A percentile compares a stretch with the other conserved stretches of the same genome.
phyloP scores from a whole-genome alignment of 2,797 vertebrate species.

The Spinus olivaceus region DNA sequence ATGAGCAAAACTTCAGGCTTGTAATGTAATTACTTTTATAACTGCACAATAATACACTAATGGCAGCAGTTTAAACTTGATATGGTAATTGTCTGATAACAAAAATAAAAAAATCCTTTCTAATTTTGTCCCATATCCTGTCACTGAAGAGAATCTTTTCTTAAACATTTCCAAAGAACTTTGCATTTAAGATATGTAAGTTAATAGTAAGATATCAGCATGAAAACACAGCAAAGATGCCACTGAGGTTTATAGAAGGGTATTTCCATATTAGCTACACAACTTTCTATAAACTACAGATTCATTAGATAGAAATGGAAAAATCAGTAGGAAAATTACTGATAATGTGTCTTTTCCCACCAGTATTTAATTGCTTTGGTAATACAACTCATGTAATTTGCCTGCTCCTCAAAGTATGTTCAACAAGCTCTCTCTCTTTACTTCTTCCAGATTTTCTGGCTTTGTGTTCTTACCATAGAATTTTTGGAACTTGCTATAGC shows the following conservation, averaged over 20 bases:
- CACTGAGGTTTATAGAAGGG: neutral
- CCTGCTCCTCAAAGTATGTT: neutral
- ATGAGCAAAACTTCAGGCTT: neutral
- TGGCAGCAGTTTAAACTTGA: neutral
- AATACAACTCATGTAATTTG: neutral
- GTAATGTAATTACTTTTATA: neutral
- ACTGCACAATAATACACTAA: neutral
- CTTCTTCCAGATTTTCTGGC: neutral
- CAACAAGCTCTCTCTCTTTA: neutral
- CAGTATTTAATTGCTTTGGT: neutral
- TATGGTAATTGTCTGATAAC: neutral
- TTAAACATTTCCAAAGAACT: neutral
- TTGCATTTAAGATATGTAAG: neutral
- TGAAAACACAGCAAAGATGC: neutral
- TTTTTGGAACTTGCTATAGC: neutral
- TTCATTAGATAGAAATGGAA: neutral
- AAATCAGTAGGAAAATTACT: neutral
- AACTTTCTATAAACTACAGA: neutral
- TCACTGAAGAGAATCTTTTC: neutral
- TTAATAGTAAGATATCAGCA: neutral
- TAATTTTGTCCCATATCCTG: neutral
- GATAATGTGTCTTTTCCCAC: neutral
- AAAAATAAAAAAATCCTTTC: neutral
- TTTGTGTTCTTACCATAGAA: neutral
- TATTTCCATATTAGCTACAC: neutral